These are phyloP conservation scores for Monoplex corrugatus DNA, from an alignment of 2,888 invertebrate genomes.

Conservation along the genomic window DNA sequence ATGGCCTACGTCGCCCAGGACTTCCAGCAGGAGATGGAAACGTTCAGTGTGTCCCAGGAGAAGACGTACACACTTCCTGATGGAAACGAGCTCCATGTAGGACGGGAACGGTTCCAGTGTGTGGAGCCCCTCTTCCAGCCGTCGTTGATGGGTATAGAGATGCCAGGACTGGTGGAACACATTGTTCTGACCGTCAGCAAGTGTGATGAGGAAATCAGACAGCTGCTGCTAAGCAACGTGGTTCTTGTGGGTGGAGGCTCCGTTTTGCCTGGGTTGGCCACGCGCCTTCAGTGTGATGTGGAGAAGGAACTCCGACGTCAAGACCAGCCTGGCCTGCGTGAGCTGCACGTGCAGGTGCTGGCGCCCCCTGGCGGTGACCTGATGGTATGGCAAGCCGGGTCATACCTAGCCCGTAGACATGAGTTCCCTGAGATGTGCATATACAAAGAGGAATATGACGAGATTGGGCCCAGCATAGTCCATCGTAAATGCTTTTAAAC, in stretches of 20 bases:
- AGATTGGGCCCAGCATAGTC: conserved; percentile 15
- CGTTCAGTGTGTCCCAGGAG: conserved; percentile 2
- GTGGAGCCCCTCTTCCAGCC: conserved; percentile 26
- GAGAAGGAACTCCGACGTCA: not conserved
- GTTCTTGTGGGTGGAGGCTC: conserved; percentile 24
- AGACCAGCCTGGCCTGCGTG: not conserved
- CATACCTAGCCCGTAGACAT: not conserved
- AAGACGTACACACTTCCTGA: not conserved
- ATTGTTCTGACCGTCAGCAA: not conserved
- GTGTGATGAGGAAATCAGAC: not conserved
- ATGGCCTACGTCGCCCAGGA: conserved; percentile 38
- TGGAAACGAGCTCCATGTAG: not conserved
- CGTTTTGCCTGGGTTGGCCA: conserved; percentile 1
- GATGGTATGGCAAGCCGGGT: conserved; percentile 16
- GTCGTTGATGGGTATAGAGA: not conserved
- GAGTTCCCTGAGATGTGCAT: conserved; percentile 26
- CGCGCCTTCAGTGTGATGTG: conserved; percentile 22
- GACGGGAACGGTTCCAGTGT: conserved; percentile 33
- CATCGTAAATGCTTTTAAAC: not conserved
- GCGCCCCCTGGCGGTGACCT: conserved; percentile 13
- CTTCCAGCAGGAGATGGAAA: not conserved
- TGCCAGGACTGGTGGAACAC: conserved; percentile 30
- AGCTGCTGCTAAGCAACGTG: conserved; percentile 25
- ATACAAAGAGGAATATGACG: conserved; percentile 4
- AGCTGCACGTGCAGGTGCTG: conserved; percentile 22